phyloP scores from a whole-genome alignment of 2,797 vertebrate genomes.

The Erpetoichthys calabaricus region DNA sequence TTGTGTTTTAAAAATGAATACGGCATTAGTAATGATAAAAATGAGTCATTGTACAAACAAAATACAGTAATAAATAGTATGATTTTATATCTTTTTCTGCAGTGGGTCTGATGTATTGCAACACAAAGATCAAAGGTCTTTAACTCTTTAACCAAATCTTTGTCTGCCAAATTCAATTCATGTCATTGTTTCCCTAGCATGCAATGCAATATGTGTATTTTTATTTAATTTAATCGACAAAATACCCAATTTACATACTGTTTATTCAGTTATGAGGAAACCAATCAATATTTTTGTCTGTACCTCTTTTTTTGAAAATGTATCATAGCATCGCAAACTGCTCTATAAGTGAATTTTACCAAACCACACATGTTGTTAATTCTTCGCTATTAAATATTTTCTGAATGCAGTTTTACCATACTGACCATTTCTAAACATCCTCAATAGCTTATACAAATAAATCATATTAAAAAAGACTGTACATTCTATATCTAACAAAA shows the following conservation, averaged over 20 bases:
- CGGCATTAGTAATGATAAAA: no score
- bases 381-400: slow-evolving; percentile 80
- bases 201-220: slow-evolving; percentile 90
- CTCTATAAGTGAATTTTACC: slow-evolving; percentile 80
- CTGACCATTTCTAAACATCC: slow-evolving; percentile 69
- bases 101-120: slow-evolving; percentile 59
- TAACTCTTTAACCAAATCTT: slow-evolving; percentile 98
- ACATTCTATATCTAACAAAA: slow-evolving; percentile 82
- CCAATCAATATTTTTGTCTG: slow-evolving; percentile 95
- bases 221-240: slow-evolving; percentile 90
- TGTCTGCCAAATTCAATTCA: slow-evolving; percentile 97
- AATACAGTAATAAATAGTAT: no score
- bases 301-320: slow-evolving; percentile 94
- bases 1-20: no score
- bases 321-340: slow-evolving; percentile 89
- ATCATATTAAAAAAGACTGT: slow-evolving; percentile 70
- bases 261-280: slow-evolving; percentile 91
- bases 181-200: slow-evolving; percentile 73
- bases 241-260: slow-evolving; percentile 99
- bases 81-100: slow-evolving; percentile 32
- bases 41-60: no score
- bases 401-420: slow-evolving; percentile 66
- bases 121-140: slow-evolving; percentile 86
- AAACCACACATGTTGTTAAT: slow-evolving; percentile 89
- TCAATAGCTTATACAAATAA: slow-evolving; percentile 70